These are phyloP conservation scores for Lottia gigantea DNA, from an alignment of 2,888 invertebrate genomes.

Conservation along the genomic window DNA sequence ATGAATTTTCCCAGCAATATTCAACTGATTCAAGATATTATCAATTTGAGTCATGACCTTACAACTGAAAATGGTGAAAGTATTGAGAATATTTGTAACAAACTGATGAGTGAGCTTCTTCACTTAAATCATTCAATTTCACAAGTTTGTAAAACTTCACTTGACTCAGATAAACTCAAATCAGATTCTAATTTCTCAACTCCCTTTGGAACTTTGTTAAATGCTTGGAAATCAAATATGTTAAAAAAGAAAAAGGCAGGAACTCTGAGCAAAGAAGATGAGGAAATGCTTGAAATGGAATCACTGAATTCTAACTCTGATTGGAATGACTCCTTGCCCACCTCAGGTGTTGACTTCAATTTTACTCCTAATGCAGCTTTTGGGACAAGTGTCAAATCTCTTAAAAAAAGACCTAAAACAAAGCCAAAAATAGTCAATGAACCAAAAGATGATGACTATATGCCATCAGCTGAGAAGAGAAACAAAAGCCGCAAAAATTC, in stretches of 20 bases:
- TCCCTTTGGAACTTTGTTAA: not conserved
- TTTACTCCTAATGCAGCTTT: too few species aligned
- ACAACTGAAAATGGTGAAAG: not conserved
- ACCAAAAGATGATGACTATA: too few species aligned
- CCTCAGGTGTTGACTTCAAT: too few species aligned
- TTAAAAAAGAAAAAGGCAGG: not conserved
- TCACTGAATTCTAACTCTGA: not conserved
- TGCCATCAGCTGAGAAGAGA: too few species aligned
- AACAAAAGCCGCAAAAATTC: too few species aligned
- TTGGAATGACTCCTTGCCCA: too few species aligned
- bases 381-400: too few species aligned
- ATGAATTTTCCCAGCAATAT: not conserved
- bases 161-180: not conserved
- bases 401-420: too few species aligned
- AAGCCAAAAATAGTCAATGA: too few species aligned
- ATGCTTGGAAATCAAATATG: not conserved
- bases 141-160: not conserved
- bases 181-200: not conserved
- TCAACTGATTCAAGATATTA: not conserved
- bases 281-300: not conserved
- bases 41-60: not conserved
- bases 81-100: not conserved
- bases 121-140: slow-evolving; percentile 2
- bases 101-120: not conserved
- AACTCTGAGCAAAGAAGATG: not conserved